phyloP scores from a whole-genome alignment of 2,888 invertebrate species.

The Aquatica leii region DNA sequence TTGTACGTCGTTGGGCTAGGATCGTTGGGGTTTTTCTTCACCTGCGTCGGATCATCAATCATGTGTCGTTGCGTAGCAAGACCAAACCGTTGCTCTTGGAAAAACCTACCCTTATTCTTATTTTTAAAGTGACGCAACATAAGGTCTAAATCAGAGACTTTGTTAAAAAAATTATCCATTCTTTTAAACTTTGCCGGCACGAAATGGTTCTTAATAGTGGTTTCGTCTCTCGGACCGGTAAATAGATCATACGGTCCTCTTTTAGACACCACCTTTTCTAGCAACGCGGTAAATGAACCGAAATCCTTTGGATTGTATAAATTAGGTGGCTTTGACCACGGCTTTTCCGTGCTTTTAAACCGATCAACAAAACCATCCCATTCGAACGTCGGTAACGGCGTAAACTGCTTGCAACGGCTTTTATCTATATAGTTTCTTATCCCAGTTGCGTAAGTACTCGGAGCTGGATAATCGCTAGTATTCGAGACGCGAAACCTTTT shows the following conservation, averaged over 20 bases:
- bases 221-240: constrained; percentile 63
- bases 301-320: constrained; percentile 47
- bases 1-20: constrained; percentile 65
- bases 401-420: constrained; percentile 40
- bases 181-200: constrained; percentile 48
- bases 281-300: constrained; percentile 40
- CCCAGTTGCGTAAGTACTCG: constrained; percentile 42
- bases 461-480: constrained; percentile 39
- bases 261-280: constrained; percentile 47
- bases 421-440: no score
- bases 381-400: constrained; percentile 50
- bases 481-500: constrained; percentile 39
- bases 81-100: constrained; percentile 52
- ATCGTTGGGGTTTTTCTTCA: constrained; percentile 60
- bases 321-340: constrained; percentile 51
- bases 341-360: constrained; percentile 47
- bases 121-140: constrained; percentile 49
- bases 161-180: constrained; percentile 51
- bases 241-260: constrained; percentile 58
- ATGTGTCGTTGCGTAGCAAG: constrained; percentile 61
- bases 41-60: constrained; percentile 63
- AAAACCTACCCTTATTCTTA: constrained; percentile 49
- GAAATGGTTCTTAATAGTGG: constrained; percentile 66
- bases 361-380: constrained; percentile 52
- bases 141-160: constrained; percentile 49